Percentiles rank a stretch among this genome's conserved stretches.
phyloP scores from a whole-genome alignment of 2,888 invertebrate genomes.

The Noctua janthina region DNA sequence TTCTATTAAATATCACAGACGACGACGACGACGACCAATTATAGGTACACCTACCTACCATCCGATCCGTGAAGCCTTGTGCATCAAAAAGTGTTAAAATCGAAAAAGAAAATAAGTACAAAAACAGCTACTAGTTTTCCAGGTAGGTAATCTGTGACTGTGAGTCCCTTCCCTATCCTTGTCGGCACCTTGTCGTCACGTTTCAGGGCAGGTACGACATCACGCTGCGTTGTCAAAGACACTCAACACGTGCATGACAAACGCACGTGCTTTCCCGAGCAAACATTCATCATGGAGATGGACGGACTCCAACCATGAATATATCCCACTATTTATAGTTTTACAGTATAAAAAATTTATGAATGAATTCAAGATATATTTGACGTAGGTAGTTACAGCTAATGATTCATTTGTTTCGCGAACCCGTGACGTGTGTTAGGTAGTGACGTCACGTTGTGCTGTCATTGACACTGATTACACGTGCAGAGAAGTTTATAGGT shows the following conservation, averaged over 20 bases:
- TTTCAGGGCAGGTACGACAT: conserved; percentile 6
- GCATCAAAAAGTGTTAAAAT: not conserved
- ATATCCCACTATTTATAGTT: conserved; percentile 28
- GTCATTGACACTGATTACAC: conserved; percentile 54
- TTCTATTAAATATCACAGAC: not conserved
- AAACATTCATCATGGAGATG: not conserved
- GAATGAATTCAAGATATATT: conserved; percentile 19
- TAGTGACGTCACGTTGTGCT: conserved; percentile 51
- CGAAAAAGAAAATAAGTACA: not conserved
- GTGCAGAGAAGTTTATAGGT: conserved; percentile 35
- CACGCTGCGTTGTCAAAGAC: conserved; percentile 28
- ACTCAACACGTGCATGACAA: conserved; percentile 24
- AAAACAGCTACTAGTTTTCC: not conserved
- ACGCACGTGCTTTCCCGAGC: not conserved
- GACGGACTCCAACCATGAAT: not conserved
- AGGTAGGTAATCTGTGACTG: not conserved
- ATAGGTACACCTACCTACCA: not conserved
- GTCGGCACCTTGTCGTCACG: conserved; percentile 9
- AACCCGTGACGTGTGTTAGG: conserved; percentile 47
- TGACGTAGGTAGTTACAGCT: conserved; percentile 12
- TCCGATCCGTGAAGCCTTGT: not conserved
- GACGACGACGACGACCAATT: not conserved
- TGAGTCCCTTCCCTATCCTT: not conserved
- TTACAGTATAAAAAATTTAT: conserved; percentile 19
- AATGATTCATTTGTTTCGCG: conserved; percentile 38